Percentiles rank a stretch among this genome's conserved stretches.
Conservation (phyloP, 1,140 invertebrate species). For the Bilobella aurantiaca region DNA sequence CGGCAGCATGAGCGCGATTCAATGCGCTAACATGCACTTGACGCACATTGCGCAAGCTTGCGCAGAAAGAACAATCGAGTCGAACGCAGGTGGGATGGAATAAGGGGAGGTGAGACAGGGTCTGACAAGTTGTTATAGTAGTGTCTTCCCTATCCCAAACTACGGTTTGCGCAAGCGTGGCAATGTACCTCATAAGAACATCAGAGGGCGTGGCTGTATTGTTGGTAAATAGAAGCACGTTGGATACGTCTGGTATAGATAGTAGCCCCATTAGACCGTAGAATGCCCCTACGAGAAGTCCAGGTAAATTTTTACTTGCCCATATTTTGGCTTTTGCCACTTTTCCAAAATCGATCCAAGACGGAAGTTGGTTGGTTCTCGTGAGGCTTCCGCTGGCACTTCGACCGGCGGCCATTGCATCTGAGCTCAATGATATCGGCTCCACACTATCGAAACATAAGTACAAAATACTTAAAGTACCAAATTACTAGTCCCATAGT, state of each 20-base stretch:
- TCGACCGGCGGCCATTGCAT: too few relatives aligned
- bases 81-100: too few relatives aligned
- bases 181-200: background rate
- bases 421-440: too few relatives aligned
- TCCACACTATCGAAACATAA: too few relatives aligned
- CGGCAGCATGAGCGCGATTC: background rate
- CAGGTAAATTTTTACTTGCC: background rate
- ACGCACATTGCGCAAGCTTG: background rate
- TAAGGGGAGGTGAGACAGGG: too few relatives aligned
- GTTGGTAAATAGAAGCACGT: background rate
- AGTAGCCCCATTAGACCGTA: background rate
- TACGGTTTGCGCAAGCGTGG: background rate
- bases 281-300: background rate
- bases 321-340: too few relatives aligned
- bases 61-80: background rate
- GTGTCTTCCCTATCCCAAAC: background rate
- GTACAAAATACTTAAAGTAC: too few relatives aligned
- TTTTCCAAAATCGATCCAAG: too few relatives aligned
- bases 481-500: too few relatives aligned
- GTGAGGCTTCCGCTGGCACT: too few relatives aligned
- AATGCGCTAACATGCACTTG: background rate
- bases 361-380: too few relatives aligned
- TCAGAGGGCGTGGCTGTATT: background rate
- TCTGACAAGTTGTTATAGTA: background rate
- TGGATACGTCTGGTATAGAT: background rate